Conservation (phyloP, 2,113 vertebrate genomes). For the Mormoops blainvillei region DNA sequence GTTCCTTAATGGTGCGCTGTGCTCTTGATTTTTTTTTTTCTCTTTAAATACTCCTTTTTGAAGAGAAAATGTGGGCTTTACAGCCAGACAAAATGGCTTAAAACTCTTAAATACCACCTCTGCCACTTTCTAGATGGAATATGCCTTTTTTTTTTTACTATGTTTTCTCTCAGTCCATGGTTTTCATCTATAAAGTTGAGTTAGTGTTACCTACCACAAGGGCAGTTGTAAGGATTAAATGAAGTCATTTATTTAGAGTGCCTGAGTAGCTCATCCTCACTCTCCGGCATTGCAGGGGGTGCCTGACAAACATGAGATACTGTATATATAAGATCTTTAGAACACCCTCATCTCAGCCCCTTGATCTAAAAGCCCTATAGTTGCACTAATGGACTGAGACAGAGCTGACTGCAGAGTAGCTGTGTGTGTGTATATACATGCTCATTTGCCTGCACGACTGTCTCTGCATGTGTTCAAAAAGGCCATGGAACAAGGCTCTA, state of each 20-base stretch:
- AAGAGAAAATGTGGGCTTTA: neutral
- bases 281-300: too few species aligned
- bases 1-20: neutral
- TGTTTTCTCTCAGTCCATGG: neutral
- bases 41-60: neutral
- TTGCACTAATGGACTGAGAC: neutral
- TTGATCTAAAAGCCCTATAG: neutral
- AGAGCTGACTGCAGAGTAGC: neutral
- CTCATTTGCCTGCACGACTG: neutral
- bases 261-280: neutral
- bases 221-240: neutral
- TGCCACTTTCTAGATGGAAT: neutral
- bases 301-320: neutral
- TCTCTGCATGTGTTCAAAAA: neutral
- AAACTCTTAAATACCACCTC: neutral
- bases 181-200: neutral
- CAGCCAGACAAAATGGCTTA: neutral
- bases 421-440: neutral
- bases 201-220: neutral
- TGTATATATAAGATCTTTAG: neutral
- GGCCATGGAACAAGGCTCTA: neutral
- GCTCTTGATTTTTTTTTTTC: neutral
- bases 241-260: neutral
- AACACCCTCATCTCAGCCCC: accelerated
- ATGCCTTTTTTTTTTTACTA: neutral